Conservation (phyloP, 2,888 invertebrate genomes). For the Autographa gamma region DNA sequence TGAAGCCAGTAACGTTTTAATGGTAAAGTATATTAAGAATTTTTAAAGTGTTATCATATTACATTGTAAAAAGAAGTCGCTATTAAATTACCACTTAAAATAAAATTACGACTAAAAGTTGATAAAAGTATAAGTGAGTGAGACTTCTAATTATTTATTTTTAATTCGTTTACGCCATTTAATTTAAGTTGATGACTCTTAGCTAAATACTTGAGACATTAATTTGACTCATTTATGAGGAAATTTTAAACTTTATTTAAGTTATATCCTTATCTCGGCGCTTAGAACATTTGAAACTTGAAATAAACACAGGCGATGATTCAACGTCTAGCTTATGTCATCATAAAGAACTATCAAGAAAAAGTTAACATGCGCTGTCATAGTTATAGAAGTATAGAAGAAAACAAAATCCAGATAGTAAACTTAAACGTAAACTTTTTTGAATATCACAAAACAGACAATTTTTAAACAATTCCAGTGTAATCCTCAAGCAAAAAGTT, state of each 20-base stretch:
- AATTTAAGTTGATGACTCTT: background rate
- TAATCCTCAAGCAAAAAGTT: slow-evolving; percentile 1
- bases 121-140: background rate
- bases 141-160: background rate
- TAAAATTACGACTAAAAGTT: background rate
- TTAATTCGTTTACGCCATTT: background rate
- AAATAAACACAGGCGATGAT: too few relatives aligned
- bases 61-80: background rate
- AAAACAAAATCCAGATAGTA: too few relatives aligned
- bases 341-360: too few relatives aligned
- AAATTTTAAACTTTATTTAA: too few relatives aligned
- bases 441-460: background rate
- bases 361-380: too few relatives aligned
- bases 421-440: background rate
- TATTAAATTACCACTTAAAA: background rate
- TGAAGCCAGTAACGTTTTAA: background rate
- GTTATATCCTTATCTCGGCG: too few relatives aligned
- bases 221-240: too few relatives aligned
- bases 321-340: too few relatives aligned
- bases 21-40: background rate
- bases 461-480: background rate
- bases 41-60: background rate
- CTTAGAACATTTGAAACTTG: too few relatives aligned
- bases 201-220: background rate
- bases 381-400: too few relatives aligned